A percentile compares a stretch with the other conserved stretches of the same genome.
Conservation (phyloP, 2,888 invertebrate genomes). For the Ichneumon xanthorius region DNA sequence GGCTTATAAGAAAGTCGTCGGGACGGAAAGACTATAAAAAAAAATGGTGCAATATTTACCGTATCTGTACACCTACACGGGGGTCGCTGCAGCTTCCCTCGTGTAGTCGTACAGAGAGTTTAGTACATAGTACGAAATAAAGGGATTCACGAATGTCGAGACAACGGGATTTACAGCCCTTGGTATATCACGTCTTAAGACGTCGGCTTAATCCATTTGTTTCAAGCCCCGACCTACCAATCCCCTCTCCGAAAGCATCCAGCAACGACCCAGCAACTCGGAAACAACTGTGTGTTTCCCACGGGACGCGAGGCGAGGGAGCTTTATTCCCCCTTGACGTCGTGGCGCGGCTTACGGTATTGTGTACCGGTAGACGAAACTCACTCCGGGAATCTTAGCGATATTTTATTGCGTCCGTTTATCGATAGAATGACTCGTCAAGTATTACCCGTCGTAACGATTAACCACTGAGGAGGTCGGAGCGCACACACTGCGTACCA, state of each 20-base stretch:
- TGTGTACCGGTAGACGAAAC: background rate
- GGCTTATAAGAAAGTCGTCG: background rate
- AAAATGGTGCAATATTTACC: background rate
- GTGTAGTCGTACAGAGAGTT: background rate
- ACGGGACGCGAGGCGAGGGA: slow-evolving; percentile 52
- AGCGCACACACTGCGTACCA: too few species aligned
- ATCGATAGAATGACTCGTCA: slow-evolving; percentile 32
- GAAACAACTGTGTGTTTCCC: slow-evolving; percentile 65
- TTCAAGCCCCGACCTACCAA: slow-evolving; percentile 39
- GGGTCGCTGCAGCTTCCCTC: background rate
- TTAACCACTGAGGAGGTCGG: background rate
- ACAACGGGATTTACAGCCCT: slow-evolving; percentile 61
- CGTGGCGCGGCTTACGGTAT: slow-evolving; percentile 35
- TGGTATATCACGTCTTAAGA: slow-evolving; percentile 66
- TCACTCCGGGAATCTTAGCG: slow-evolving; percentile 17
- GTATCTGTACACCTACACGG: background rate
- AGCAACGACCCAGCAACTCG: slow-evolving; percentile 29
- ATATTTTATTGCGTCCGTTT: slow-evolving; percentile 18
- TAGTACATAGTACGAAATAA: slow-evolving; percentile 39
- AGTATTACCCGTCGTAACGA: background rate
- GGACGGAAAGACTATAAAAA: slow-evolving; percentile 6
- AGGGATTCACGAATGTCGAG: slow-evolving; percentile 60
- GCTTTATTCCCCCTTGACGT: slow-evolving; percentile 46
- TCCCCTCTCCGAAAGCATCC: slow-evolving; percentile 22
- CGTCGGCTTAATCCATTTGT: slow-evolving; percentile 67